Base-by-base conservation (phyloP, 2,113 vertebrate genomes). In the Jaculus jaculus region DNA sequence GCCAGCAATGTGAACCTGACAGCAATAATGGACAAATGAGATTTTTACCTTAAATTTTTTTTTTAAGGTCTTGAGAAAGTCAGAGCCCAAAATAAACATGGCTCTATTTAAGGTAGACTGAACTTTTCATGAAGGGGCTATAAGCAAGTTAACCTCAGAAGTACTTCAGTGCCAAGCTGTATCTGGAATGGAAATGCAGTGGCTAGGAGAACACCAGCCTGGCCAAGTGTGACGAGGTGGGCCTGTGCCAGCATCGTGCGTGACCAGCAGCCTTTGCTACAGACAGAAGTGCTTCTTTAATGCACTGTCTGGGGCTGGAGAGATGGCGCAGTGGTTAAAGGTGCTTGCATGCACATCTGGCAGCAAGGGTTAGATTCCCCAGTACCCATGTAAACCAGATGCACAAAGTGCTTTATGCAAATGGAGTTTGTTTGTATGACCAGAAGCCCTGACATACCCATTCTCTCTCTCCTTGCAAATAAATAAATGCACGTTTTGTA, bases 61-160 rank as follows among this genome's bases (percentile, higher is more conserved):
- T n/a, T n/a, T n/a, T n/a, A 79, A 89, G 60, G 32, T 79, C 28
- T 37, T 66, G 24, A 93, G 74, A 74, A 91, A 94, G 85, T 68
- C 37, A 81, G 16, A 18, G 39, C 73, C 37, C 47, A 61, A 42
- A 75, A 23, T 2, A 24, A 11, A 68, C 60, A 47, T 72, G 63
- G 47, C 37, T 77, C 69, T 82, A 6, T 73, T 84, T 87, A 72
- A 37, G 58, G 7, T 11, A 68, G 54, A 30, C 0, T 39, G 21
- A 34, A 23, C 74, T 91, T 92, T 92, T 68, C 12, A 16, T 30
- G 42, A 60, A 89, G 13, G 42, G 18, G 4, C 5, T 63, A 4
- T 15, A 84, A 21, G 12, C 30, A 80, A 32, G 51, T 24, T 39
- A 54, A 72, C 16, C 5, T 24, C 13, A 68, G 28, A 71, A 68